Evolutionary conservation across 2,888 invertebrate species (phyloP).

Genomic region (Lapara coniferarum): DNA sequence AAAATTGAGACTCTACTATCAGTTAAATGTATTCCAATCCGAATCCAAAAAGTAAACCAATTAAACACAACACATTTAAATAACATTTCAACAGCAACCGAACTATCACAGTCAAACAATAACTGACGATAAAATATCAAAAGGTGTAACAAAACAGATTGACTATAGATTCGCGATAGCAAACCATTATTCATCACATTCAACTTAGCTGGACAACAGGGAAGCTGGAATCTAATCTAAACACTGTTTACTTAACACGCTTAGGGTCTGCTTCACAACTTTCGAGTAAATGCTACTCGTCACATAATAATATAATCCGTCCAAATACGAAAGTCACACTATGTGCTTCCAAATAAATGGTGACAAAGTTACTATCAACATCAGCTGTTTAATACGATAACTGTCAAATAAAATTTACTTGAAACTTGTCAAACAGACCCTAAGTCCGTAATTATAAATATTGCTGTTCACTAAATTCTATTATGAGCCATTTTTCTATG

Average conservation of each 20-base stretch:
- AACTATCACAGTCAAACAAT: conserved; percentile 23
- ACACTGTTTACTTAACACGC: conserved; percentile 18
- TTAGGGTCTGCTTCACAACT: too few species aligned
- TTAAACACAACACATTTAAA: not conserved
- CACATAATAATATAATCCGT: too few species aligned
- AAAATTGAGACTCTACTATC: too few species aligned
- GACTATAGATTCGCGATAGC: conserved; percentile 18
- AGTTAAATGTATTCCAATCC: not conserved
- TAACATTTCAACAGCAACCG: conserved; percentile 9
- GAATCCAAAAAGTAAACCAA: conserved; percentile 1
- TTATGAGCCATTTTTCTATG: not conserved
- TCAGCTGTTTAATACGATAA: too few species aligned
- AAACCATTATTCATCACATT: conserved; percentile 2
- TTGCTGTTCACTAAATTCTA: conserved; percentile 22
- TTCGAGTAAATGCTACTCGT: too few species aligned
- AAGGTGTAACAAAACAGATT: conserved; percentile 10
- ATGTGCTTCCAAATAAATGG: too few species aligned
- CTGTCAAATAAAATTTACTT: too few species aligned
- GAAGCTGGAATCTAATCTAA: conserved; percentile 17
- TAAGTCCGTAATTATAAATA: conserved; percentile 16
- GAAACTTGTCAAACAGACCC: too few species aligned
- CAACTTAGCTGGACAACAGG: not conserved
- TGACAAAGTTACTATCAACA: too few species aligned
- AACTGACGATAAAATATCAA: conserved; percentile 11
- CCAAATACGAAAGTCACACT: too few species aligned